Conservation (phyloP, 2,797 vertebrate genomes). For the Hipposideros larvatus region DNA sequence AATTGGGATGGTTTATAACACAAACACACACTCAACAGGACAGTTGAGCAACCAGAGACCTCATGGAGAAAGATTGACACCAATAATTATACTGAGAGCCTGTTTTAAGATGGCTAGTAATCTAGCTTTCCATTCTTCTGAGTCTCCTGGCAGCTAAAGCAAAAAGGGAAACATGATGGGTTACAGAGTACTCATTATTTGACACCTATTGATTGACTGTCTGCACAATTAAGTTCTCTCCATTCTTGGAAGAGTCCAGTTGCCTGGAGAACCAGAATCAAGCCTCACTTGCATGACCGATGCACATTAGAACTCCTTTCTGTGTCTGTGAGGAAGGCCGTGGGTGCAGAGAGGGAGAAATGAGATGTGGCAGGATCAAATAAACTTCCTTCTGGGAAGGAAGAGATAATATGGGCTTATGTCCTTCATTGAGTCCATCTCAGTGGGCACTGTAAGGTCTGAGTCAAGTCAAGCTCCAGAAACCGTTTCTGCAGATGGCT, state of each 20-base stretch:
- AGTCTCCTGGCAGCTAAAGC: slow-evolving; percentile 46
- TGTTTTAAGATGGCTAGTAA: neutral
- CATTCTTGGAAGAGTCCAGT: neutral
- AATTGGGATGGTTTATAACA: neutral
- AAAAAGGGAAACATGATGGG: neutral
- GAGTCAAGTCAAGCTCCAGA: neutral
- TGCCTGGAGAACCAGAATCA: neutral
- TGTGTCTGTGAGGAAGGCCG: neutral
- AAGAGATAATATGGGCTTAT: neutral
- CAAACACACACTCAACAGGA: neutral
- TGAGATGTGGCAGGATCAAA: no score
- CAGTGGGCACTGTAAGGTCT: neutral
- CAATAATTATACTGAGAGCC: neutral
- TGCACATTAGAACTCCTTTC: neutral
- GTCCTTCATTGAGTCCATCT: neutral
- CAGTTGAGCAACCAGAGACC: neutral
- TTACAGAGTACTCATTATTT: neutral
- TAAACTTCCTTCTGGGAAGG: neutral
- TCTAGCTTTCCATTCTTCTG: neutral
- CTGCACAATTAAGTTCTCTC: neutral
- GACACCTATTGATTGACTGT: neutral
- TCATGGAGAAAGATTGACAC: neutral
- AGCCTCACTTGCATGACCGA: neutral
- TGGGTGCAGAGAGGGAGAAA: neutral
- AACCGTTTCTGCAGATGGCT: neutral